A percentile compares a stretch with the other conserved stretches of the same genome.
phyloP scores from a whole-genome alignment of 2,888 invertebrate genomes.

The Balanococcus diminutus region DNA sequence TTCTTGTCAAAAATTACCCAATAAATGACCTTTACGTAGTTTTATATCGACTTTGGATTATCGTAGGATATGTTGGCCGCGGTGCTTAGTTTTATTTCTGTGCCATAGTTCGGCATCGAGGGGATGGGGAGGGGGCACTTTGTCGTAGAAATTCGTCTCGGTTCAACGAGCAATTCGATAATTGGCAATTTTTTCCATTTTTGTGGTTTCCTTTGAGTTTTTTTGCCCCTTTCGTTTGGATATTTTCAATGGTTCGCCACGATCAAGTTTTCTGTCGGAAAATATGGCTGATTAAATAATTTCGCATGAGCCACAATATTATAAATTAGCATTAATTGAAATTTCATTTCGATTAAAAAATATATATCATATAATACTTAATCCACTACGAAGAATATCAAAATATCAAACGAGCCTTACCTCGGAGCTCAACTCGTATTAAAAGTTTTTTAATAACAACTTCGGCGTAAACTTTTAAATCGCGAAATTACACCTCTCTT shows the following conservation, averaged over 20 bases:
- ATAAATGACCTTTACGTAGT: conserved; percentile 8
- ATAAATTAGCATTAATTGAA: too few species aligned
- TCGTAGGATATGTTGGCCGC: neutral
- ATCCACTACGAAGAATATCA: conserved; percentile 23
- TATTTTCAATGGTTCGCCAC: too few species aligned
- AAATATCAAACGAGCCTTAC: conserved; percentile 43
- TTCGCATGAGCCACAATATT: too few species aligned
- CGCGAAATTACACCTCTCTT: conserved; percentile 39
- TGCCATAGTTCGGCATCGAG: neutral
- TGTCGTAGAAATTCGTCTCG: neutral
- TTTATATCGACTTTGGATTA: neutral
- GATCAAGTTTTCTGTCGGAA: too few species aligned
- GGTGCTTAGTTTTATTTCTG: neutral
- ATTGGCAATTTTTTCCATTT: neutral
- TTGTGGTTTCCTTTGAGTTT: neutral
- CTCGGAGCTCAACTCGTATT: conserved; percentile 35
- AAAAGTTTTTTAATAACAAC: conserved; percentile 51
- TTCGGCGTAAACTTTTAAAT: conserved; percentile 45
- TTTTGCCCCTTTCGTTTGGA: too few species aligned
- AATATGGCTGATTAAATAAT: too few species aligned
- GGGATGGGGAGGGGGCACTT: neutral
- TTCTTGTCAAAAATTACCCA: conserved; percentile 39
- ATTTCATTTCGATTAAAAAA: too few species aligned
- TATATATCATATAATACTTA: too few species aligned
- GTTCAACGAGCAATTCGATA: neutral